phyloP scores from a whole-genome alignment of 2,113 vertebrate genomes.

The Pelusios castaneus region DNA sequence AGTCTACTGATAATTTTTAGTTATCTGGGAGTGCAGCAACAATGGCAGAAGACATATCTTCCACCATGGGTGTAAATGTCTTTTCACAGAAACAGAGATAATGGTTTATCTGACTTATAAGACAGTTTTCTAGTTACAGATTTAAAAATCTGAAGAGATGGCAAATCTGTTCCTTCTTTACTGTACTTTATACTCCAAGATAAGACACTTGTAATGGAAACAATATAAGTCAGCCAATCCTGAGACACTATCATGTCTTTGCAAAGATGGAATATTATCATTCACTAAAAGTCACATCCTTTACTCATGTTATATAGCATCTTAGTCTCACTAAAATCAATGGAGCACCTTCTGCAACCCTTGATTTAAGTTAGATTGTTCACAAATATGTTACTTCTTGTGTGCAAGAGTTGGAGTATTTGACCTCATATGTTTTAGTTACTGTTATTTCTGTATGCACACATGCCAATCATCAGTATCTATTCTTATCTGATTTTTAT shows the following conservation, averaged over 20 bases:
- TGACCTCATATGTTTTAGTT: background rate
- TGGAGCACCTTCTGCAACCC: background rate
- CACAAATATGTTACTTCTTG: background rate
- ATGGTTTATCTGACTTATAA: conserved; percentile 55
- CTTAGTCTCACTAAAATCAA: background rate
- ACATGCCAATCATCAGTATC: background rate
- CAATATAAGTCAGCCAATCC: background rate
- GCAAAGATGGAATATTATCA: background rate
- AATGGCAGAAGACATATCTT: conserved; percentile 51
- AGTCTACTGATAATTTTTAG: conserved; percentile 22
- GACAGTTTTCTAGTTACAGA: conserved; percentile 31
- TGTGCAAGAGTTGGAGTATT: background rate
- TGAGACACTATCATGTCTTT: background rate
- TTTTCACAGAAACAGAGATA: conserved; percentile 36
- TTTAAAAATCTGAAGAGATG: conserved; percentile 52
- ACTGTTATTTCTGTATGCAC: background rate
- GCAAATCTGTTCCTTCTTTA: conserved; percentile 3
- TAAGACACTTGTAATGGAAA: conserved; percentile 11
- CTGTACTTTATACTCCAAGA: conserved; percentile 4
- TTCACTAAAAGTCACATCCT: background rate
- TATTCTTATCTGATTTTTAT: background rate
- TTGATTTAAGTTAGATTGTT: background rate
- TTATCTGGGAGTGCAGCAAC: conserved; percentile 23
- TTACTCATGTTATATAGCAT: background rate
- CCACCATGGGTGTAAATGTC: background rate